Evolutionary conservation across 2,113 vertebrate genomes (phyloP), one percentile per base, ranked within the genome.

Genomic region (Otocyon megalotis): DNA sequence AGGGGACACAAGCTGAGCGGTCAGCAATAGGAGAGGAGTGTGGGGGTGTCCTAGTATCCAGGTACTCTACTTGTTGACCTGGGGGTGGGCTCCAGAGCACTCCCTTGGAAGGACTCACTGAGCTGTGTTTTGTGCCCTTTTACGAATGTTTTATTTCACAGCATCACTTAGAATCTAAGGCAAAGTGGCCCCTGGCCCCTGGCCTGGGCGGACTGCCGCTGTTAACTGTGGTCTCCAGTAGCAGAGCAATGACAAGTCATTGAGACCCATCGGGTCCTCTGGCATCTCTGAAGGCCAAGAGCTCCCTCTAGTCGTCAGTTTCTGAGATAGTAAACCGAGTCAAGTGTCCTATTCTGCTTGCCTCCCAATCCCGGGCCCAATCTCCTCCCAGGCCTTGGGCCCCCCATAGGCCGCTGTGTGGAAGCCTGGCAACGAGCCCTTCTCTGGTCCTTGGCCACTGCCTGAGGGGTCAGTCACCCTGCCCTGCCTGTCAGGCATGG

Each of bases 161-260:
- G 13, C 0, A 12, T 17, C 0, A 0, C 7, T 16, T 7, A 37
- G 58, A 54, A 77, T 48, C 48, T 20, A 2, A 11, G 1, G 0
- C n/a, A 32, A 17, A 11, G 26, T 1, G 43, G 69, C 58, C 11
- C 0, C 60, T 56, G 26, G 67, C 32, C 37, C 19, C 28, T 9
- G 43, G 12, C 5, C 1, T 16, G 56, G 22, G 80, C 11, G 13
- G 8, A 43, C 28, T 7, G 1, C 58, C 9, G 0, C 72, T 12
- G 22, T 2, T 2, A 50, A 8, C 20, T 1, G 32, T 3, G 0
- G 2, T 32, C 88, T 37, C 58, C 60, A 15, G 74, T 14, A 48
- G 9, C 0, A 9, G 63, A 24, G 4, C n/a, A 1, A 8, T 0
- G 2, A 4, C 17, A 32, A 8, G 4, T 14, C 1, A 4, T 1